Evolutionary conservation across 1,140 invertebrate genomes (phyloP).

Genomic region (Drosophila leontia): DNA sequence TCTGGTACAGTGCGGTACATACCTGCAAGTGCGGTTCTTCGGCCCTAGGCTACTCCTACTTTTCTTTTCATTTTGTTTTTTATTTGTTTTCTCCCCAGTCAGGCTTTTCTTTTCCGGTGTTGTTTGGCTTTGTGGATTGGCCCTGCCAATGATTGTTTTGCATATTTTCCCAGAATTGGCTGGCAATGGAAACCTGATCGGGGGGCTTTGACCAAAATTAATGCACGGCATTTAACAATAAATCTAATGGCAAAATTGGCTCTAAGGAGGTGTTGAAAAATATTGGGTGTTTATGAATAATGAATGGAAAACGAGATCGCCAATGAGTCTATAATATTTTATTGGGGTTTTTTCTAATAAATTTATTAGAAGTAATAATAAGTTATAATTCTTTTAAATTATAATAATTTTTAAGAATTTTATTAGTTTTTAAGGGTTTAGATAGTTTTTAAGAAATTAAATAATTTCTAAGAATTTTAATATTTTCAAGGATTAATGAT

Average conservation of each 20-base stretch:
- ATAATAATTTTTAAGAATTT: too few species aligned
- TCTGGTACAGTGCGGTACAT: conserved; percentile 1
- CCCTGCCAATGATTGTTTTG: conserved; percentile 36
- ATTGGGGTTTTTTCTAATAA: too few species aligned
- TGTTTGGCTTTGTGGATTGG: conserved; percentile 46
- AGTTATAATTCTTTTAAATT: too few species aligned
- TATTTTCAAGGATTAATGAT: too few species aligned
- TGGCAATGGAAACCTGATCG: conserved; percentile 5
- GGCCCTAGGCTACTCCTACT: background rate
- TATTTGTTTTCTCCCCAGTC: background rate
- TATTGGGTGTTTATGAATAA: background rate
- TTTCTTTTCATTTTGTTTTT: conserved; percentile 3
- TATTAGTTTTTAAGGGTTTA: too few species aligned
- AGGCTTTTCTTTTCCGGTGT: conserved; percentile 3
- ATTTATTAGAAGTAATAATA: background rate
- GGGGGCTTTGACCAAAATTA: conserved; percentile 2
- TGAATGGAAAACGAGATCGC: background rate
- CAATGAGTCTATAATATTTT: too few species aligned
- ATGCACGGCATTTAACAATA: conserved; percentile 5
- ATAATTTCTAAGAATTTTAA: too few species aligned
- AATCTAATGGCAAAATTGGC: background rate
- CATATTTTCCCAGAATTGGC: conserved; percentile 23
- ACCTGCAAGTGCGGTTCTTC: conserved; percentile 9
- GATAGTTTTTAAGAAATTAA: too few species aligned
- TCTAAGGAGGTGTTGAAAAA: background rate